phyloP scores from a whole-genome alignment of 2,888 invertebrate genomes.

The Orthosia gracilis region DNA sequence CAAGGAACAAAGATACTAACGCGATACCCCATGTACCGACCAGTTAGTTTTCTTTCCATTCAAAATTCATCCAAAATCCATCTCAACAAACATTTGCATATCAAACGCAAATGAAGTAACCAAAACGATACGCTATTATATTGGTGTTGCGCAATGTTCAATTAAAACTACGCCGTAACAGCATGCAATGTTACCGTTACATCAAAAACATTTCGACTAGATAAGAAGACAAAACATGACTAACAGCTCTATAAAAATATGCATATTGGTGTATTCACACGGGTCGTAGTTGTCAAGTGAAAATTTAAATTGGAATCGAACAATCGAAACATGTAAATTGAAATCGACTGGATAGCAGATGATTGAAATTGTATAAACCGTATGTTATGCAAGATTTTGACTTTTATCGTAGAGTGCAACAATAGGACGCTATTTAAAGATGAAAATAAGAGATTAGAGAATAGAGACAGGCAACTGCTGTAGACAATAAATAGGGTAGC shows the following conservation, averaged over 20 bases:
- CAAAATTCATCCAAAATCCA: background rate
- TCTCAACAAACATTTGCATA: slow-evolving; percentile 57
- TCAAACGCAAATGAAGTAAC: slow-evolving; percentile 50
- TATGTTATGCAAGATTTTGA: too few species aligned
- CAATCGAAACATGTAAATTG: background rate
- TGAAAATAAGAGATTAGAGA: background rate
- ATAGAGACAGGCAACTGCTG: background rate
- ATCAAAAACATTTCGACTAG: slow-evolving; percentile 73
- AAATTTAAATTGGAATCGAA: too few species aligned
- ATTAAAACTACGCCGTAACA: slow-evolving; percentile 73
- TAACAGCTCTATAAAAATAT: slow-evolving; percentile 69
- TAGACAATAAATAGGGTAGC: background rate
- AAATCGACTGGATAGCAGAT: background rate
- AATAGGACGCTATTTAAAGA: background rate
- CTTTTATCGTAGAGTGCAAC: background rate
- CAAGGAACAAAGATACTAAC: background rate
- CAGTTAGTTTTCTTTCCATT: too few species aligned
- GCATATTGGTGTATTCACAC: slow-evolving; percentile 43
- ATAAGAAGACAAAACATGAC: slow-evolving; percentile 72
- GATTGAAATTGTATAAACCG: background rate
- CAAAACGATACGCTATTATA: slow-evolving; percentile 64
- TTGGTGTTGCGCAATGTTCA: slow-evolving; percentile 71
- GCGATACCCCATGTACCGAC: too few species aligned
- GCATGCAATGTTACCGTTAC: slow-evolving; percentile 76
- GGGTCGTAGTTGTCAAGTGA: background rate